Evolutionary conservation across 2,797 vertebrate genomes (phyloP), one percentile per base, ranked within the genome.

Genomic region (Xerus rutilus): DNA sequence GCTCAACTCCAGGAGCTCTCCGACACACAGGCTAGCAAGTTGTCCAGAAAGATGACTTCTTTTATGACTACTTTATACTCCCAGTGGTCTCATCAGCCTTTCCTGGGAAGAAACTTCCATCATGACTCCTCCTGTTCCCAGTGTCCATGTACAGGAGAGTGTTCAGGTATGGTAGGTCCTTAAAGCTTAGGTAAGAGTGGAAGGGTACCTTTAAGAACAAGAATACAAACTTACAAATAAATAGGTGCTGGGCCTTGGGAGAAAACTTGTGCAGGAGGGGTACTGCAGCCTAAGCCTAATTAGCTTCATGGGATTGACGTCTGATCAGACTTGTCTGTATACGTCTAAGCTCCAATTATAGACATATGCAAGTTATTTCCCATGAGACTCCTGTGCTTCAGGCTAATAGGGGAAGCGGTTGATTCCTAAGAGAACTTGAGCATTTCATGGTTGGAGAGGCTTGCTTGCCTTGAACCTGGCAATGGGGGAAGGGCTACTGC

Each of bases 271-370:
- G 54, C 73, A 81, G 94, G 67, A 90, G 7, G 23, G 59, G 35
- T 14, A 76, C 67, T 59, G 30, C 59, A 18, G 32, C 39, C 39
- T 91, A 94, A 94, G 54, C 57, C 49, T 92, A 74, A 84, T 93
- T 90, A 85, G 52, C 52, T 92, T 94, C 74, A 72, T 52, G 88
- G 65, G 85, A 94, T 76, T 47, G n/a, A 74, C 57, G 43, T 96
- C 21, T 15, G 3, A 85, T 93, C 85, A 84, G 88, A 96, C 95
- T 57, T 67, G 96, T 78, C 93, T 92, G 64, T 90, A 49, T 94
- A 85, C 39, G 81, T 89, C 93, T 95, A 86, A 86, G 65, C 18
- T 79, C 49, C 95, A 94, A 54, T 94, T 94, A 96, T 12, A 96
- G 86, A 87, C 73, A 83, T 65, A 64, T 32, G 45, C 85, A 93